Percentiles rank a stretch among this genome's conserved stretches.
phyloP scores from a whole-genome alignment of 2,797 vertebrate species.

The Kryptolebias ocellatus region DNA sequence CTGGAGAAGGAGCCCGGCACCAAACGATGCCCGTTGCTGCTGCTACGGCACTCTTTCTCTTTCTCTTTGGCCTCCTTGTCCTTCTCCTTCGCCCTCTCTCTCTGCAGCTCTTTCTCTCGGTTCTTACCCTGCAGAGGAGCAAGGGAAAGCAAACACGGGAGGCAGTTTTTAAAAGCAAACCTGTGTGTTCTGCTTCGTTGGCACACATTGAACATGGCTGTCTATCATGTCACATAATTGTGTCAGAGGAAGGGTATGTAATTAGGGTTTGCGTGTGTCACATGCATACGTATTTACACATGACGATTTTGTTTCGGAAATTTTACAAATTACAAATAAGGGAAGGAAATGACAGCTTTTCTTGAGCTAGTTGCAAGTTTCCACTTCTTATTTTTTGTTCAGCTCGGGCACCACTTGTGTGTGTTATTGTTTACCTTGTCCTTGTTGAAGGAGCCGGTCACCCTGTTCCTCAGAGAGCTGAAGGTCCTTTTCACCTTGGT shows the following conservation, averaged over 20 bases:
- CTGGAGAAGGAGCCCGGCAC: slow-evolving; percentile 85
- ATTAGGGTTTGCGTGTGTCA: slow-evolving; percentile 27
- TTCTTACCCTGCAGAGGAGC: slow-evolving; percentile 88
- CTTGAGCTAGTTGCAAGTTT: not conserved
- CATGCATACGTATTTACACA: slow-evolving; percentile 47
- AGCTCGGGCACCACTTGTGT: not conserved
- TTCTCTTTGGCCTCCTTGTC: slow-evolving; percentile 80
- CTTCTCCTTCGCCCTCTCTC: slow-evolving; percentile 79
- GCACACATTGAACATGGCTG: not conserved
- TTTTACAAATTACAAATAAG: not conserved
- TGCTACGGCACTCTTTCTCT: slow-evolving; percentile 69
- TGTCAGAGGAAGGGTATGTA: slow-evolving; percentile 25
- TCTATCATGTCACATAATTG: slow-evolving; percentile 7
- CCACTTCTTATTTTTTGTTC: not conserved
- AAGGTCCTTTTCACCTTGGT: slow-evolving; percentile 91
- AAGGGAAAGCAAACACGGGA: slow-evolving; percentile 21
- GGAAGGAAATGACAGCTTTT: slow-evolving; percentile 2
- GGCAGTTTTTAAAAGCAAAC: slow-evolving; percentile 19
- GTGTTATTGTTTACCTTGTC: slow-evolving; percentile 86
- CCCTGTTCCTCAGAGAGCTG: slow-evolving; percentile 89
- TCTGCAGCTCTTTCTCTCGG: slow-evolving; percentile 88
- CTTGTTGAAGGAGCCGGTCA: slow-evolving; percentile 94
- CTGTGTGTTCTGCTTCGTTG: slow-evolving; percentile 3
- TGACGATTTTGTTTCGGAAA: slow-evolving; percentile 14
- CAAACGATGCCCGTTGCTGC: slow-evolving; percentile 82